These are phyloP conservation scores for Pantherophis guttatus DNA, from an alignment of 2,113 vertebrate genomes.

Conservation along the genomic window DNA sequence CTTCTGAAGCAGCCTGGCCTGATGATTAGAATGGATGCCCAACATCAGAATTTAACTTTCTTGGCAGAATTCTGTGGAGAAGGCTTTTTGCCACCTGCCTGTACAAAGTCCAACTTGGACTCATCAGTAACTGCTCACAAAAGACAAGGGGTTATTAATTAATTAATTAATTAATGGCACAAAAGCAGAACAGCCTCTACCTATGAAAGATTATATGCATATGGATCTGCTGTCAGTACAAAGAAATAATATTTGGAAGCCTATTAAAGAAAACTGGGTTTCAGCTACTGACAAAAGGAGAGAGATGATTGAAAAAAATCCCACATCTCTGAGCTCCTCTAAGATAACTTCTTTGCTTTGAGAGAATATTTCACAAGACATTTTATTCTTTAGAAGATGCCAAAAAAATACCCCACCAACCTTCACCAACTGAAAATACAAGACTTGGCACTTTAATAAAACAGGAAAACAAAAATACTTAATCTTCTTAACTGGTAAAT, in stretches of 20 bases:
- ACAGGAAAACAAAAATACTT: conserved; percentile 69
- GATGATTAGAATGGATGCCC: neutral
- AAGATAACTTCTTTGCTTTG: conserved; percentile 63
- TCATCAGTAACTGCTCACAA: fast-evolving
- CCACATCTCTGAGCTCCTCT: conserved; percentile 60
- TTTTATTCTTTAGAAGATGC: conserved; percentile 70
- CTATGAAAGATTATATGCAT: conserved; percentile 54
- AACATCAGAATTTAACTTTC: neutral
- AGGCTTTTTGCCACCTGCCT: neutral
- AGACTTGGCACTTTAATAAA: conserved; percentile 72
- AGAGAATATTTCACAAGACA: conserved; percentile 71
- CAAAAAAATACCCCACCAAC: conserved; percentile 40
- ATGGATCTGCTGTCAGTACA: conserved; percentile 50
- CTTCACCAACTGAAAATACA: conserved; percentile 3
- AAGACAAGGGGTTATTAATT: neutral
- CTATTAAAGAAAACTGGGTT: conserved; percentile 62
- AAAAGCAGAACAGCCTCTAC: conserved; percentile 47
- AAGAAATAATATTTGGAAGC: conserved; percentile 62
- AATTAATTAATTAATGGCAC: conserved; percentile 43
- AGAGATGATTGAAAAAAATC: conserved; percentile 63
- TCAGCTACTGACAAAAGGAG: conserved; percentile 61
- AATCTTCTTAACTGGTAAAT: conserved; percentile 74
- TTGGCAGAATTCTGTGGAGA: neutral
- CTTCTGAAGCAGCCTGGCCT: neutral
- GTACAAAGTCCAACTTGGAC: fast-evolving